These are phyloP conservation scores for Thamnophis elegans DNA, from an alignment of 2,797 vertebrate species.

Conservation along the genomic window DNA sequence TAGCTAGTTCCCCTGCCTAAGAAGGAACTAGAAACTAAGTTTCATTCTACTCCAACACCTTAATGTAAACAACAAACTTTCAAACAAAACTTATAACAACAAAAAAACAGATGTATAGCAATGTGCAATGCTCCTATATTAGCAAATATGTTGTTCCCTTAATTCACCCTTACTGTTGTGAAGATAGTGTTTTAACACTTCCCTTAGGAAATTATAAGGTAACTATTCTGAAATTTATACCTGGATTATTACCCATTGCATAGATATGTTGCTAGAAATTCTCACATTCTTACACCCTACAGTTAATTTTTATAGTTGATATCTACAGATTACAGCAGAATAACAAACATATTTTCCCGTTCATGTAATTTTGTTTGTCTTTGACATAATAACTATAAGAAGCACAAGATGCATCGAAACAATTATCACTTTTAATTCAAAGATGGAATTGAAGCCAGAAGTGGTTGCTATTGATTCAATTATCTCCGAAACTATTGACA, in stretches of 20 bases:
- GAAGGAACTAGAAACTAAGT: background rate
- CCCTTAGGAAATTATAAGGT: conserved; percentile 7
- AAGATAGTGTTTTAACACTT: background rate
- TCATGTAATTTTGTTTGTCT: conserved; percentile 2
- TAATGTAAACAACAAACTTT: background rate
- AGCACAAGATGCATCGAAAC: background rate
- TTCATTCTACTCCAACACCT: background rate
- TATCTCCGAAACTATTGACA: conserved; percentile 15
- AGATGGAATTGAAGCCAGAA: background rate
- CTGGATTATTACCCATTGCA: conserved; percentile 16
- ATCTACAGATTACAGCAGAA: background rate
- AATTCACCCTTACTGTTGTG: background rate
- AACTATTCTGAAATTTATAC: background rate
- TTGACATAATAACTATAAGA: background rate
- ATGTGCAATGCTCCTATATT: background rate
- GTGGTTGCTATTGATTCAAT: conserved; percentile 5
- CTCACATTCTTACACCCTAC: background rate
- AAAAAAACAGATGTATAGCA: background rate
- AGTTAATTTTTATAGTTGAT: conserved; percentile 23
- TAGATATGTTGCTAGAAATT: conserved; percentile 7
- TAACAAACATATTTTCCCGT: background rate
- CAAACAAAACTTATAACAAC: background rate
- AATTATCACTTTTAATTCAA: conserved; percentile 23
- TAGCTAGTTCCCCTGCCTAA: background rate
- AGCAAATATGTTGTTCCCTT: background rate